These are phyloP conservation scores for Sebastes nivosus DNA, from an alignment of 2,797 vertebrate species.

Conservation along the genomic window DNA sequence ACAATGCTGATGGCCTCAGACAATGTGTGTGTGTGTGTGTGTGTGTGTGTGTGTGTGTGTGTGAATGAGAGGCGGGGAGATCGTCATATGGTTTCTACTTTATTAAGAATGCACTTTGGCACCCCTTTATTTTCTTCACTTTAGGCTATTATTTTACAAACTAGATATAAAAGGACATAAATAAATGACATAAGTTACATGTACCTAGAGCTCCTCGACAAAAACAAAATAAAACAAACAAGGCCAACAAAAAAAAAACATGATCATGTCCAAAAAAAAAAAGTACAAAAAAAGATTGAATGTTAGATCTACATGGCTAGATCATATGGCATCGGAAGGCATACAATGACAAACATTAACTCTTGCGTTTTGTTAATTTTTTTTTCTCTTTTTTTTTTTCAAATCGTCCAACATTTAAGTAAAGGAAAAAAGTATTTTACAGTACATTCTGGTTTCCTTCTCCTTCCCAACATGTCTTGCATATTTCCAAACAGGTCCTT, in stretches of 20 bases:
- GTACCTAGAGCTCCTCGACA: conserved; percentile 93
- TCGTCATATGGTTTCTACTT: conserved; percentile 91
- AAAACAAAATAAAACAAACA: conserved; percentile 72
- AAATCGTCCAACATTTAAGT: conserved; percentile 81
- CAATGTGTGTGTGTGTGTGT: conserved; percentile 1
- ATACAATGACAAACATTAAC: conserved; percentile 83
- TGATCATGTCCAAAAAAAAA: conserved; percentile 73
- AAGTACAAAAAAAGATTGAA: conserved; percentile 84
- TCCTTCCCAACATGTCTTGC: conserved; percentile 88
- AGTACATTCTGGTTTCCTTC: conserved; percentile 90
- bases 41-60: not conserved
- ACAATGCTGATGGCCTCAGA: not conserved
- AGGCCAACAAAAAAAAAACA: conserved; percentile 67
- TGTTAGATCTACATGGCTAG: conserved; percentile 90
- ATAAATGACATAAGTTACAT: conserved; percentile 99
- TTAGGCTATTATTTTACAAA: conserved; percentile 95
- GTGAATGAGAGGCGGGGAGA: conserved; percentile 37
- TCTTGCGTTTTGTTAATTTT: conserved; percentile 80
- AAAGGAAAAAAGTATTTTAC: conserved; percentile 91
- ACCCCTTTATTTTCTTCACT: conserved; percentile 79
- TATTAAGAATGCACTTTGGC: conserved; percentile 93
- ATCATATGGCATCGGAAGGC: conserved; percentile 85
- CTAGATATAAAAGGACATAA: conserved; percentile 99
- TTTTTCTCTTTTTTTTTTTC: conserved; percentile 50
- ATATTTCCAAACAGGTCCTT: conserved; percentile 92